phyloP scores from a whole-genome alignment of 2,797 vertebrate species.

The Ctenopoma multispine region DNA sequence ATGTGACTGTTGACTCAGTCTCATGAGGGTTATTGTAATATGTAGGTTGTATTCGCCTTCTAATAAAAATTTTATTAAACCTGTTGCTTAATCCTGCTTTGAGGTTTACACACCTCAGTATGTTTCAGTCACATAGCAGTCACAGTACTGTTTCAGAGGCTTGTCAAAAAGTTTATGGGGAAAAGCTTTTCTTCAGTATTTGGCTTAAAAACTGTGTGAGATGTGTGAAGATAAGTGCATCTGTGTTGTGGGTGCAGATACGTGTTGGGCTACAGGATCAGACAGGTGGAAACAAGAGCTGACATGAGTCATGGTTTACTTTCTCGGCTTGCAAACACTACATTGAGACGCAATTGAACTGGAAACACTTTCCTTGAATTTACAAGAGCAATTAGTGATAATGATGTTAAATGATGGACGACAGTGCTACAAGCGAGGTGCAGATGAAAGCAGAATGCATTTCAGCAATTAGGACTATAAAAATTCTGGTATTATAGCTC shows the following conservation, averaged over 20 bases:
- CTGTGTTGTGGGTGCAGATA: conserved; percentile 17
- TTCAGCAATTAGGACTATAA: neutral
- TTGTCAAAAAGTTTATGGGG: neutral
- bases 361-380: conserved; percentile 62
- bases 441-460: neutral
- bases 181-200: neutral
- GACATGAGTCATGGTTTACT: conserved; percentile 68
- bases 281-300: conserved; percentile 67
- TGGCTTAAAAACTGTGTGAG: neutral
- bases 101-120: conserved; percentile 3
- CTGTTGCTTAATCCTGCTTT: conserved; percentile 1
- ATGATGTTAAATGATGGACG: conserved; percentile 41
- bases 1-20: conserved; percentile 46
- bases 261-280: conserved; percentile 63
- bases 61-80: conserved; percentile 39
- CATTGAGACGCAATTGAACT: conserved; percentile 25
- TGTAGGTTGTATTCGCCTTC: conserved; percentile 30
- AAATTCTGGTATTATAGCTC: too few relatives aligned
- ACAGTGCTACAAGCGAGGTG: neutral
- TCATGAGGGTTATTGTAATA: conserved; percentile 29
- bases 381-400: conserved; percentile 50
- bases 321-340: conserved; percentile 65
- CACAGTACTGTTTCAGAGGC: neutral
- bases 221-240: neutral
- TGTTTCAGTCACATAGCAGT: conserved; percentile 8